Base-by-base conservation (phyloP, 2,797 vertebrate species). In the Cirrhinus mrigala region DNA sequence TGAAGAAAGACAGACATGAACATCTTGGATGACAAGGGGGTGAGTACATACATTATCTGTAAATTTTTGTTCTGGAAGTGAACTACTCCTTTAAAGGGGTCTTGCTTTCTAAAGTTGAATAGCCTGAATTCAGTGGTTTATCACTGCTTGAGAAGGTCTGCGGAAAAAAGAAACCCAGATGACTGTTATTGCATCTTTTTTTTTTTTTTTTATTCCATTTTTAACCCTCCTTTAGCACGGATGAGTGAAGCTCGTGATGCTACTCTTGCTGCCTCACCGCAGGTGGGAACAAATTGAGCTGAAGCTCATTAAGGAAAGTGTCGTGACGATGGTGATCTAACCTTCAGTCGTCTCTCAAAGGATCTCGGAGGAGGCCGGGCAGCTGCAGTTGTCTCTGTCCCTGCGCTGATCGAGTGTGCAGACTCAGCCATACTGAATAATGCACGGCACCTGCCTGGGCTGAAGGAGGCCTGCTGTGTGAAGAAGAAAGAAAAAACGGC, bases 361-460 rank as follows among this genome's bases (percentile, higher is more conserved):
- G 89, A 90, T 91, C 90, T 90, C 90, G 69, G 87, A 81, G 85
- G 52, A 74, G 68, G 33, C 56, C 62, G 84, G 73, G 58, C 69
- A 87, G 86, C 81, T 80, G 74, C 29, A 18, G 89, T 90, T 88
- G 6, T 40, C 52, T 75, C 60, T 58, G 44, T 87, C 85, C 79
- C 87, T 79, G 24, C 40, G 84, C 86, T 73, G 82, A 87, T 86
- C 87, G 90, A 85, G 85, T 90, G 82, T 73, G 75, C 88, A 88
- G 85, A 89, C 69, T 91, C 89, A 90, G 87, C 90, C 89, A 89
- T 80, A 81, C 87, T 93, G 91, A 94, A 94, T 93, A 92, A 94
- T 93, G 87, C 89, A 92, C 82, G 18, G 62, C 86, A 85, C 83
- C 81, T 87, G 82, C 86, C 89, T 76, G 75, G 79, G 77, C 29